Percentiles rank a stretch among this genome's conserved stretches.
Evolutionary conservation across 2,888 invertebrate species (phyloP).

Genomic region (Ctena decussata): DNA sequence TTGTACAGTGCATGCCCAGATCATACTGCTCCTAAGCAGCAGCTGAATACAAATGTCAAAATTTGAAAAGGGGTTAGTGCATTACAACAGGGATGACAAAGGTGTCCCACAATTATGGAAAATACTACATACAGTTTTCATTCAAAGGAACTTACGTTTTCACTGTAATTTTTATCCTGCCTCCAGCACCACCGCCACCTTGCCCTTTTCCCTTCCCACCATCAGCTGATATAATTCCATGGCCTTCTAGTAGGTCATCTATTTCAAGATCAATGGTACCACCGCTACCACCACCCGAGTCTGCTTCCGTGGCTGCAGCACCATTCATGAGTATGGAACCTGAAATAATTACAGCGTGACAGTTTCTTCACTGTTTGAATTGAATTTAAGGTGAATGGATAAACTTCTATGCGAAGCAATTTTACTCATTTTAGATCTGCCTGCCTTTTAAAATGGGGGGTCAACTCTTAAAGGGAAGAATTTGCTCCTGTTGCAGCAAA

Average conservation of each 20-base stretch:
- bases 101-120: no score
- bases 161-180: conserved; percentile 66
- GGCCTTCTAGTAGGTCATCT: conserved; percentile 57
- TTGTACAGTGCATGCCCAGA: no score
- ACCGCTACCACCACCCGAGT: conserved; percentile 76
- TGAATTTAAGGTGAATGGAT: no score
- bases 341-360: conserved; percentile 23
- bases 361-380: no score
- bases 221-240: conserved; percentile 66
- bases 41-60: no score
- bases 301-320: conserved; percentile 48
- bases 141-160: conserved; percentile 47
- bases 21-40: no score
- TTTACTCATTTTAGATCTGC: background rate
- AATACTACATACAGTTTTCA: no score
- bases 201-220: conserved; percentile 67
- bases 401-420: background rate
- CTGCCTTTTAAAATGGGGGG: no score
- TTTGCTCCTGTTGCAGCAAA: no score
- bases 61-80: no score
- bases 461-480: no score
- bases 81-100: no score
- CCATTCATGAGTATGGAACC: conserved; percentile 74
- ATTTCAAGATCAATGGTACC: conserved; percentile 67
- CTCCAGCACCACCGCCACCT: conserved; percentile 77